These are phyloP conservation scores for Oryzias javanicus DNA, from an alignment of 2,113 vertebrate genomes.

Conservation along the genomic window DNA sequence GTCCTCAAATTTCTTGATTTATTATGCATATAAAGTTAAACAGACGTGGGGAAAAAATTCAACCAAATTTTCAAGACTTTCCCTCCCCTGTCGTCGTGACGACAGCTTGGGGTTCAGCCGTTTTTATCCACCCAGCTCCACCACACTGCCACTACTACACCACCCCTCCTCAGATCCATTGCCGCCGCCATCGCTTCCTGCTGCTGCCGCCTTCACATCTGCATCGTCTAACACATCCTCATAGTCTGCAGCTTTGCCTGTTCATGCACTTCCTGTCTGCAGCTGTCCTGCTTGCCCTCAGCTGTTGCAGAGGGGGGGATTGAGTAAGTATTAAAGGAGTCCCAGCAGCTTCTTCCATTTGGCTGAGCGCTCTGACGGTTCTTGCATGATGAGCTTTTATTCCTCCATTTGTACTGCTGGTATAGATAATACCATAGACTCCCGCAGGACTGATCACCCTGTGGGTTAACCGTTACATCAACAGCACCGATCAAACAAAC, in stretches of 20 bases:
- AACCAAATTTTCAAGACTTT: not conserved
- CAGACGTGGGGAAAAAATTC: not conserved
- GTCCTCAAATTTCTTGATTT: too few relatives aligned
- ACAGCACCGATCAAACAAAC: constrained; percentile 20
- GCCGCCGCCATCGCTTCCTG: constrained; percentile 39
- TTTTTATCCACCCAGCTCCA: constrained; percentile 63
- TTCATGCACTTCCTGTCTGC: constrained; percentile 47
- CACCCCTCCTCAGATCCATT: constrained; percentile 18
- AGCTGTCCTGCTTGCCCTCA: constrained; percentile 37
- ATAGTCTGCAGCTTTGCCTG: constrained; percentile 46
- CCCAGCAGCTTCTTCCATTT: constrained; percentile 46
- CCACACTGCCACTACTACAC: constrained; percentile 43
- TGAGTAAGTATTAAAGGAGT: constrained; percentile 26
- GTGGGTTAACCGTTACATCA: constrained; percentile 32
- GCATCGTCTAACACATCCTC: constrained; percentile 64
- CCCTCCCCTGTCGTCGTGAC: not conserved
- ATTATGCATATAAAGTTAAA: too few relatives aligned
- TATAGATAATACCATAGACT: too few relatives aligned
- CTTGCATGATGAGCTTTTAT: constrained; percentile 23
- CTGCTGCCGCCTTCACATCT: constrained; percentile 52
- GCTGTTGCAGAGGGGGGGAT: constrained; percentile 21
- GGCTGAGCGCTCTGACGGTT: constrained; percentile 17
- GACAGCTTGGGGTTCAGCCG: constrained; percentile 9
- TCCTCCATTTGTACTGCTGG: constrained; percentile 9
- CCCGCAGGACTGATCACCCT: constrained; percentile 12